phyloP scores from a whole-genome alignment of 2,797 vertebrate genomes.

The Leptodactylus fallax region DNA sequence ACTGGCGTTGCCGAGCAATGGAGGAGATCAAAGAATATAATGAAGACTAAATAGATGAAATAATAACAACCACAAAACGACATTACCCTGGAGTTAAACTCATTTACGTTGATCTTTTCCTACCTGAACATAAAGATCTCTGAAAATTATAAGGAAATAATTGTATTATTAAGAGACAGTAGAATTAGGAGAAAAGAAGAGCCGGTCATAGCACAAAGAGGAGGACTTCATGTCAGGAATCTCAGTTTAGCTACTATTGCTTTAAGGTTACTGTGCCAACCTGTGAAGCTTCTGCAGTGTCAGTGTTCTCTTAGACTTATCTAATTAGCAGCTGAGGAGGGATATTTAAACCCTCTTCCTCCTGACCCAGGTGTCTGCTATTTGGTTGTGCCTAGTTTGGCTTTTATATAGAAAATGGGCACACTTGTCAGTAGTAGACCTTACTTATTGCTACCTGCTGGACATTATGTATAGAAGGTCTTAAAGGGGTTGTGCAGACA shows the following conservation, averaged over 20 bases:
- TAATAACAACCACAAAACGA: conserved; percentile 8
- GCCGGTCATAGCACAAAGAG: background rate
- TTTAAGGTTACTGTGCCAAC: no score
- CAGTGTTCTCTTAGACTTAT: no score
- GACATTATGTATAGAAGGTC: background rate
- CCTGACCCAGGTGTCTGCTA: no score
- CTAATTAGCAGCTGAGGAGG: no score
- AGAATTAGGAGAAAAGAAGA: background rate
- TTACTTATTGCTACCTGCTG: background rate
- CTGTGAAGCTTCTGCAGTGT: no score
- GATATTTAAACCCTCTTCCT: no score
- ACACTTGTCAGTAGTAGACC: no score
- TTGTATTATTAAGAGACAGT: background rate
- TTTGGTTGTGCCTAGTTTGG: no score
- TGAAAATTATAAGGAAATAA: background rate
- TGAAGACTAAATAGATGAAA: background rate
- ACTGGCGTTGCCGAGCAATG: background rate
- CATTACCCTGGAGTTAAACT: conserved; percentile 29
- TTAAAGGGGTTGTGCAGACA: no score
- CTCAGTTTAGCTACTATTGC: no score
- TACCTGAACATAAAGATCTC: background rate
- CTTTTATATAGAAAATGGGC: no score
- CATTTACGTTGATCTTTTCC: conserved; percentile 12
- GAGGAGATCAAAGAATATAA: conserved; percentile 28
- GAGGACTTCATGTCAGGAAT: background rate